These are phyloP conservation scores for Tortrix viridana DNA, from an alignment of 2,888 invertebrate species.

Conservation along the genomic window DNA sequence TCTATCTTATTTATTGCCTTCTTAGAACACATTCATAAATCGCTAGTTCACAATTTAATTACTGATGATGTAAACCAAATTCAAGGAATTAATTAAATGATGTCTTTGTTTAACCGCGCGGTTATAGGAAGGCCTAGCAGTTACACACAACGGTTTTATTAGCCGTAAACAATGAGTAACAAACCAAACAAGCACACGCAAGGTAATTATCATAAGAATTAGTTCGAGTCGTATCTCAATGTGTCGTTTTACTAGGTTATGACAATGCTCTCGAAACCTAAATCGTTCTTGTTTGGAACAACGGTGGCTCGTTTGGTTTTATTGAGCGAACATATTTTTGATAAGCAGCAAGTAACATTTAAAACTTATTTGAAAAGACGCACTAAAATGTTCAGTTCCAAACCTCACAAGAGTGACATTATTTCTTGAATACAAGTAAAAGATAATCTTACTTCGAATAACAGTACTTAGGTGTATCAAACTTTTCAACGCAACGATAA, in stretches of 20 bases:
- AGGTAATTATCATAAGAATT: not conserved
- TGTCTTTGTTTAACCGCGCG: constrained; percentile 4
- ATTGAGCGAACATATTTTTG: no score
- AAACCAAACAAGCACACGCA: not conserved
- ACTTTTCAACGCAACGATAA: no score
- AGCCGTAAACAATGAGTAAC: constrained; percentile 3
- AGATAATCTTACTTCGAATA: no score
- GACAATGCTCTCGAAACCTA: not conserved
- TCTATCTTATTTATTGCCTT: no score
- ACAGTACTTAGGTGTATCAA: no score
- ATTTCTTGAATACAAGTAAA: no score
- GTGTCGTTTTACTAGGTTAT: not conserved
- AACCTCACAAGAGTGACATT: no score
- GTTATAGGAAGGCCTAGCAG: constrained; percentile 7
- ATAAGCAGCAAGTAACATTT: no score
- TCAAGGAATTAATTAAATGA: constrained; percentile 22
- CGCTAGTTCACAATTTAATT: constrained; percentile 9
- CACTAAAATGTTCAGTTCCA: no score
- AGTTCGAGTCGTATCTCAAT: not conserved
- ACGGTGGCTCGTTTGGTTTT: no score
- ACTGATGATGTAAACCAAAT: constrained; percentile 8
- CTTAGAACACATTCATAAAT: constrained; percentile 3
- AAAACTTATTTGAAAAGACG: no score
- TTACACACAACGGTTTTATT: not conserved
- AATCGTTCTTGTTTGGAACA: not conserved